Conservation (phyloP, 2,888 invertebrate genomes). For the Coelogynopora nodosa region DNA sequence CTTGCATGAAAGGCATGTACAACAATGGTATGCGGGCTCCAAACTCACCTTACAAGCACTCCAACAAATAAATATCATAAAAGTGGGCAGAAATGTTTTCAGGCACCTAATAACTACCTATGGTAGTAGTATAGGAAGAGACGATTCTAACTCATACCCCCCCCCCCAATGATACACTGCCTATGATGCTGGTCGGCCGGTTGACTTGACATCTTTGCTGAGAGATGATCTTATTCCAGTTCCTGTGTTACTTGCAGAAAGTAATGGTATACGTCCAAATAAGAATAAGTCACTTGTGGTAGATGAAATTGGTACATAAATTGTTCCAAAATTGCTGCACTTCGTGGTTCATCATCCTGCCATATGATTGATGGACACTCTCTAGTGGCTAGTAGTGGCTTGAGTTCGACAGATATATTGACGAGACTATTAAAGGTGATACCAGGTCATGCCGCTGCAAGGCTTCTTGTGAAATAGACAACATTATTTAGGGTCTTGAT, state of each 20-base stretch:
- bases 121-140: too few species aligned
- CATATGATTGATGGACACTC: neutral
- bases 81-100: neutral
- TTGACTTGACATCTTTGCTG: neutral
- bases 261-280: neutral
- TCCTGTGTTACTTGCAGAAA: neutral
- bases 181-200: neutral
- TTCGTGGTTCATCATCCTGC: neutral
- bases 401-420: neutral
- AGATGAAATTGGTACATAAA: neutral
- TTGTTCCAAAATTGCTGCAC: neutral
- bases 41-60: neutral
- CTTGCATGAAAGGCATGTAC: too few species aligned
- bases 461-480: neutral
- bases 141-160: too few species aligned
- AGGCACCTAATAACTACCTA: neutral
- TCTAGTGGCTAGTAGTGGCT: neutral
- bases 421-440: neutral
- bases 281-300: neutral
- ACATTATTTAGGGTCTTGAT: neutral
- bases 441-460: neutral
- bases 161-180: too few species aligned
- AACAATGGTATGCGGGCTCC: too few species aligned
- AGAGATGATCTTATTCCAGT: neutral
- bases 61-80: neutral